A percentile compares a stretch with the other conserved stretches of the same genome.
Conservation (phyloP, 2,113 vertebrate species). For the Rallus limicola region DNA sequence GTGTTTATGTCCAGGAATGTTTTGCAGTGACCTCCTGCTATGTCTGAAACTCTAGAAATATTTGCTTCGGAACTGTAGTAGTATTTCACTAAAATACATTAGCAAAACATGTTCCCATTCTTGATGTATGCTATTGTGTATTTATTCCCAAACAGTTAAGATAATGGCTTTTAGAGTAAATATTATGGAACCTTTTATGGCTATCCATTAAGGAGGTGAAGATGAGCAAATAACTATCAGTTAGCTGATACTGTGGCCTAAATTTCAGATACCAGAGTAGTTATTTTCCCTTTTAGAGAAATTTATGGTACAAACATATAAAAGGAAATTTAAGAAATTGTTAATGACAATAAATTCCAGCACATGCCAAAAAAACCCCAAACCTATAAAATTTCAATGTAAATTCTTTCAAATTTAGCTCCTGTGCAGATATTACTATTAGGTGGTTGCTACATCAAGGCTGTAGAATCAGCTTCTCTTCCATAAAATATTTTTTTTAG, state of each 20-base stretch:
- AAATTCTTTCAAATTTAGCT: not conserved
- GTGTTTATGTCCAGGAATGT: not conserved
- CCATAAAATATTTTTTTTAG: not conserved
- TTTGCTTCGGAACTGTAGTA: not conserved
- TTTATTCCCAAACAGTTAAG: not conserved
- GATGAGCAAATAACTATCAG: not conserved
- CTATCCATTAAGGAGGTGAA: not conserved
- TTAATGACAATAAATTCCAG: not conserved
- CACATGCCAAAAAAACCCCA: too few species aligned
- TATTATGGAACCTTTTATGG: not conserved
- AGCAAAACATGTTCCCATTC: not conserved
- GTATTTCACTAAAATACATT: not conserved
- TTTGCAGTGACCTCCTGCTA: not conserved
- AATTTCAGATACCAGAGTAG: not conserved
- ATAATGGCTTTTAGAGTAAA: not conserved
- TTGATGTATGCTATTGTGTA: fast-evolving
- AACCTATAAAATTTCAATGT: not conserved
- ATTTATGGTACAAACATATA: not conserved
- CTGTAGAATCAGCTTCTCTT: not conserved
- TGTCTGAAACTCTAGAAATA: not conserved
- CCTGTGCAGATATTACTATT: not conserved
- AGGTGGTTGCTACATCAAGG: not conserved
- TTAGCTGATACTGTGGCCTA: not conserved
- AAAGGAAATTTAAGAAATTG: not conserved
- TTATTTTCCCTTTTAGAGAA: not conserved